These are phyloP conservation scores for Meloidogyne floridensis DNA, from an alignment of 1,140 invertebrate species.

Conservation along the genomic window DNA sequence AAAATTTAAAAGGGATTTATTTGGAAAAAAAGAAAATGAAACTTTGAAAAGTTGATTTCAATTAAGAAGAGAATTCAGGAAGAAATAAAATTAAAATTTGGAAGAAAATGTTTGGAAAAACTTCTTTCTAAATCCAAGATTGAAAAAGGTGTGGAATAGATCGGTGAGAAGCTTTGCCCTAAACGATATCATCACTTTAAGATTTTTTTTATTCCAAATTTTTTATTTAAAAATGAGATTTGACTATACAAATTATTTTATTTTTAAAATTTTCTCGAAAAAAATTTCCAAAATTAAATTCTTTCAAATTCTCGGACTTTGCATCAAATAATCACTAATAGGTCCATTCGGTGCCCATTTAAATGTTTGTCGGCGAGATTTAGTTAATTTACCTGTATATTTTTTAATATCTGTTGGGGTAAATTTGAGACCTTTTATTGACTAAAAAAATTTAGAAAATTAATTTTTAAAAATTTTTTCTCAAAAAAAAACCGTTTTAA, in stretches of 20 bases:
- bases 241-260: no score
- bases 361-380: slow-evolving; percentile 23
- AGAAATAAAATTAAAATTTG: no score
- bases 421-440: slow-evolving; percentile 35
- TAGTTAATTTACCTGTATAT: slow-evolving; percentile 43
- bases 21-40: no score
- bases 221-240: neutral
- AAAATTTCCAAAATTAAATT: neutral
- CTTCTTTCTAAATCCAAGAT: no score
- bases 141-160: no score
- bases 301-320: neutral
- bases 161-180: no score
- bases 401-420: slow-evolving; percentile 31
- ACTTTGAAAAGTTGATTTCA: no score
- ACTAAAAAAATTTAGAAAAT: slow-evolving; percentile 20
- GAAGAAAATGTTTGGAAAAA: no score
- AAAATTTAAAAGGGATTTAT: no score
- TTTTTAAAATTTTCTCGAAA: no score
- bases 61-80: no score
- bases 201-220: neutral
- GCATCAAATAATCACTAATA: slow-evolving; percentile 12
- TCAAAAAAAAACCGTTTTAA: neutral
- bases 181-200: no score
- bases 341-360: slow-evolving; percentile 22
- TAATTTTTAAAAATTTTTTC: neutral